These are phyloP conservation scores for Napeogenes inachia DNA, from an alignment of 2,888 invertebrate genomes.

Conservation along the genomic window DNA sequence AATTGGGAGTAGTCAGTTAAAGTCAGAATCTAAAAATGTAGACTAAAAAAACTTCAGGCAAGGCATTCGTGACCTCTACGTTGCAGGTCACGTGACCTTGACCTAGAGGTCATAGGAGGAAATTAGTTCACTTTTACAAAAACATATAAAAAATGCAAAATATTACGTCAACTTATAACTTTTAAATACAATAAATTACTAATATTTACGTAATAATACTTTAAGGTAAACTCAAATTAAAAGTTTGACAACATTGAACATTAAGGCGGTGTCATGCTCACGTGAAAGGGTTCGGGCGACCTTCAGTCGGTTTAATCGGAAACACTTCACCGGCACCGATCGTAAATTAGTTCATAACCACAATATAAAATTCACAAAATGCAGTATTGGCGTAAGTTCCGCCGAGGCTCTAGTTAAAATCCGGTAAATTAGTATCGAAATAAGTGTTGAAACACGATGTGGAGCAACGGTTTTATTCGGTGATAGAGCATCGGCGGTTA, in stretches of 20 bases:
- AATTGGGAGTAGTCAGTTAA: no score
- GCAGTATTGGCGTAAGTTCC: slow-evolving; percentile 26
- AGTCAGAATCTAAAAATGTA: no score
- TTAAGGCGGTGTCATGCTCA: slow-evolving; percentile 19
- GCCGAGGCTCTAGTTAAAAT: slow-evolving; percentile 29
- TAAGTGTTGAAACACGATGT: slow-evolving; percentile 22
- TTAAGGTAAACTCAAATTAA: neutral
- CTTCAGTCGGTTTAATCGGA: slow-evolving; percentile 32
- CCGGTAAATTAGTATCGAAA: slow-evolving; percentile 23
- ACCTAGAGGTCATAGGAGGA: slow-evolving; percentile 10
- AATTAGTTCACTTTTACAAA: neutral
- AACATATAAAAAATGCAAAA: neutral
- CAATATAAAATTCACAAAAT: slow-evolving; percentile 28
- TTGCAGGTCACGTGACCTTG: slow-evolving; percentile 13
- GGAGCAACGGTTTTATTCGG: slow-evolving; percentile 22
- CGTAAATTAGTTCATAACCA: slow-evolving; percentile 22
- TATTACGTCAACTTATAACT: neutral
- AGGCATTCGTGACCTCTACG: slow-evolving; percentile 8
- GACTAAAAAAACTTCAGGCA: neutral
- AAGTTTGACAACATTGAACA: neutral
- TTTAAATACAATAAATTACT: neutral
- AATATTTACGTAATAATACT: neutral
- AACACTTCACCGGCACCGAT: slow-evolving; percentile 31
- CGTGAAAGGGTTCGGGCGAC: slow-evolving; percentile 29
- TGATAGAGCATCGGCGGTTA: slow-evolving; percentile 32